Base-by-base conservation (phyloP, 2,113 vertebrate species). In the Sceloporus undulatus region DNA sequence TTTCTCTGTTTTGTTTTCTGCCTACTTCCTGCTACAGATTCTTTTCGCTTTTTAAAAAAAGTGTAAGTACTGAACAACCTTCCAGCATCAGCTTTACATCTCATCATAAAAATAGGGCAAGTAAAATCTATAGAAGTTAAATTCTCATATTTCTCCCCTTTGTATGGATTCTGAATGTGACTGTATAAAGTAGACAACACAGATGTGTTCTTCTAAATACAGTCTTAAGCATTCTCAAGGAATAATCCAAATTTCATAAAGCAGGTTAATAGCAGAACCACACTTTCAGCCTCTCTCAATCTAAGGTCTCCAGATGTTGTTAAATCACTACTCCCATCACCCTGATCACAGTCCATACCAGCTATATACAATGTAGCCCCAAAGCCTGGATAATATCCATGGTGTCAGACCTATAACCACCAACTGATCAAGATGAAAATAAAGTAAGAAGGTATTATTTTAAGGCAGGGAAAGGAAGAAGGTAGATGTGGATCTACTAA, bases 191-290 rank as follows among this genome's bases (percentile, higher is more conserved):
- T 38, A 40, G 27, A 40, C 5, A 5, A 75, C 21, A 21, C 73
- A 38, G 92, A 89, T 91, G 85, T 93, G 85, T 93, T 86, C 82
- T 90, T 14, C 74, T 88, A 93, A 87, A 70, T 52, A 86, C 65
- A 91, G 88, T 87, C 91, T 87, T 92, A 89, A 90, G 85, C 91
- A 88, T 91, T 88, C 56, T 0, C 85, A 85, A 70, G 85, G 91
- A 84, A 59, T 90, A 73, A n/a, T 71, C 34, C 13, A 40, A 19
- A 40, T 75, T 25, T 38, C 34, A 84, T 3, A 78, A 68, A 68
- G 62, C 42, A 85, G 85, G 78, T n/a, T 84, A 94, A 91, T 73
- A 86, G 90, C 90, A 92, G 3, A 80, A 92, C 83, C 25, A 10
- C 1, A 13, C 38, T 82, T 82, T 27, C 59, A 81, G 5, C 62